phyloP scores from a whole-genome alignment of 2,888 invertebrate genomes.

The Prosopocoilus inquinatus region DNA sequence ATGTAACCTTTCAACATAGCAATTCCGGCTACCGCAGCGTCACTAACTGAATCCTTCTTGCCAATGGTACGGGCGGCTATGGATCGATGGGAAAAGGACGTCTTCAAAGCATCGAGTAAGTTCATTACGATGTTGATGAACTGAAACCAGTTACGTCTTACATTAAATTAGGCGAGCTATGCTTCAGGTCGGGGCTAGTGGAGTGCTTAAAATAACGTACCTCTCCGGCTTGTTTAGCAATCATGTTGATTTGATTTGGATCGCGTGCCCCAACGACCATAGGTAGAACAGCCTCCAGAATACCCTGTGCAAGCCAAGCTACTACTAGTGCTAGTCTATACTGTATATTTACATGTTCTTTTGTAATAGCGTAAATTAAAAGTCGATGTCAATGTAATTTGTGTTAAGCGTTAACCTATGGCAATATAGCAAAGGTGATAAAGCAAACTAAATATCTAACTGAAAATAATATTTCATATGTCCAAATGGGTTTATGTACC shows the following conservation, averaged over 20 bases:
- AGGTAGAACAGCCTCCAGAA: constrained; percentile 89
- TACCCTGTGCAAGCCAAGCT: constrained; percentile 70
- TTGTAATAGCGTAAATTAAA: too few relatives aligned
- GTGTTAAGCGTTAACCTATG: too few relatives aligned
- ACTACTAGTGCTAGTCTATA: constrained; percentile 45
- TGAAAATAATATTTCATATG: too few relatives aligned
- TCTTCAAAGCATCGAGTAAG: constrained; percentile 86
- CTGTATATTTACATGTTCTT: constrained; percentile 30
- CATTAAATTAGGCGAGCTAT: neutral
- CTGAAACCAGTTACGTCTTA: constrained; percentile 52
- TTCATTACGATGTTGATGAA: constrained; percentile 91
- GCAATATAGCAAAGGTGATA: too few relatives aligned
- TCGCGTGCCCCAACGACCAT: constrained; percentile 88
- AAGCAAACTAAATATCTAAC: too few relatives aligned
- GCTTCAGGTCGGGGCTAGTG: neutral
- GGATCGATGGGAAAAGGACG: constrained; percentile 89
- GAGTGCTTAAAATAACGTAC: constrained; percentile 62
- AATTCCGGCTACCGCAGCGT: constrained; percentile 84
- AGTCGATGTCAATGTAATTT: too few relatives aligned
- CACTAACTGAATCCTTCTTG: constrained; percentile 84
- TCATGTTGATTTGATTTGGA: constrained; percentile 87
- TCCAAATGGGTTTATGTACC: too few relatives aligned
- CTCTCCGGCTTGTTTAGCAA: constrained; percentile 95
- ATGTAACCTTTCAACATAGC: constrained; percentile 88
- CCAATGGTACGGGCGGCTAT: constrained; percentile 81